Conservation (phyloP, 1,140 invertebrate species). For the Paralvinella palmiformis region DNA sequence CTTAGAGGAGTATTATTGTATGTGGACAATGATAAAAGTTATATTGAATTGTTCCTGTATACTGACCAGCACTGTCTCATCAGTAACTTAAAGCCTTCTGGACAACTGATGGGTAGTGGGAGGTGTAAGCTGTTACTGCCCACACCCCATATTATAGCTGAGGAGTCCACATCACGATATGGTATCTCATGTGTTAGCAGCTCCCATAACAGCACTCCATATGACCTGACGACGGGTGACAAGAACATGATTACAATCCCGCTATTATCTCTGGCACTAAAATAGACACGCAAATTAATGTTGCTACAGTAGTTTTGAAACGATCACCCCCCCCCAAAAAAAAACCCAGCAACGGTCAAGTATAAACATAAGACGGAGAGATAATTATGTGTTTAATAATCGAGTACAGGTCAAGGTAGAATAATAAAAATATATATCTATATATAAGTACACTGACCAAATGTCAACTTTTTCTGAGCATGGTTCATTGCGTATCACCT, state of each 20-base stretch:
- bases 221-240: constrained; percentile 73
- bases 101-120: constrained; percentile 83
- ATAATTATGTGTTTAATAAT: no score
- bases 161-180: constrained; percentile 93
- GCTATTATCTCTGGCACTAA: no score
- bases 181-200: constrained; percentile 90
- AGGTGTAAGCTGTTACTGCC: constrained; percentile 85
- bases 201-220: constrained; percentile 96
- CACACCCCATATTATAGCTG: constrained; percentile 96
- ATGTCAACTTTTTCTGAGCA: constrained; percentile 96
- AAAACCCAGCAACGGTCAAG: no score
- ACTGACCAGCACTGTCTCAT: constrained; percentile 80
- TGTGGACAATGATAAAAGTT: no score
- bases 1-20: no score
- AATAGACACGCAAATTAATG: no score
- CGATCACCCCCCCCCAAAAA: no score
- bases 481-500: constrained; percentile 92
- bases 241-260: no score
- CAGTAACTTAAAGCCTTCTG: constrained; percentile 68
- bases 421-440: no score
- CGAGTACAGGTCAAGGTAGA: no score
- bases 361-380: no score
- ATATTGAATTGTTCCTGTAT: background rate
- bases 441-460: constrained; percentile 62
- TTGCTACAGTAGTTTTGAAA: no score